phyloP scores from a whole-genome alignment of 1,140 invertebrate genomes.

The Danaus plexippus region DNA sequence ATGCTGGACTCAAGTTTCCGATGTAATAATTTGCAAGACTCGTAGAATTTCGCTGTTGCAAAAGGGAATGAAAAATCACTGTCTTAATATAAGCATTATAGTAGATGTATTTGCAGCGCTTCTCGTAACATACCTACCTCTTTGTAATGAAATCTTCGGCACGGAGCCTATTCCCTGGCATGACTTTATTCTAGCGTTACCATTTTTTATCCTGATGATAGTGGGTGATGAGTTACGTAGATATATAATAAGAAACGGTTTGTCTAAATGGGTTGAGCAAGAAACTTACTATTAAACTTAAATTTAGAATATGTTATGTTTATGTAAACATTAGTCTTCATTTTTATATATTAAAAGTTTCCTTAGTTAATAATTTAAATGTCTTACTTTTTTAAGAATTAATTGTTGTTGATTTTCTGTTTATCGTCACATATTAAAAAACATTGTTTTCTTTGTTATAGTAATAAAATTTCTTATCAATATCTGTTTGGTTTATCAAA shows the following conservation, averaged over 20 bases:
- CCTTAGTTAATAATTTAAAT: no score
- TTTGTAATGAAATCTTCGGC: slow-evolving; percentile 75
- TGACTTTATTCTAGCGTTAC: slow-evolving; percentile 84
- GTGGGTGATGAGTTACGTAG: slow-evolving; percentile 83
- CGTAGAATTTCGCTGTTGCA: slow-evolving; percentile 81
- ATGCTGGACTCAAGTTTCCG: slow-evolving; percentile 85
- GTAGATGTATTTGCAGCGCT: slow-evolving; percentile 78
- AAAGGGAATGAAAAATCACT: slow-evolving; percentile 84
- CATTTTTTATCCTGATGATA: slow-evolving; percentile 83
- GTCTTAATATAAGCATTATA: slow-evolving; percentile 79
- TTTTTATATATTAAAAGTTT: no score
- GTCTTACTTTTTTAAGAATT: no score
- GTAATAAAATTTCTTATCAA: no score
- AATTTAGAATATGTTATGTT: slow-evolving; percentile 1
- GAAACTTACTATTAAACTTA: slow-evolving; percentile 84
- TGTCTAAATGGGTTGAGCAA: slow-evolving; percentile 83
- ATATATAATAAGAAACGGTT: slow-evolving; percentile 79
- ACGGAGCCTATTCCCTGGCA: slow-evolving; percentile 72
- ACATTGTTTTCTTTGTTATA: no score
- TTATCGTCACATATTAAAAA: no score
- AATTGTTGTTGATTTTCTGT: no score
- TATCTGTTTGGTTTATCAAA: no score
- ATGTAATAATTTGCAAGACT: slow-evolving; percentile 88
- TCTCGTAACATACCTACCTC: slow-evolving; percentile 79
- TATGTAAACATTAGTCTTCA: neutral